phyloP scores from a whole-genome alignment of 2,797 vertebrate species.

The Furcifer pardalis region DNA sequence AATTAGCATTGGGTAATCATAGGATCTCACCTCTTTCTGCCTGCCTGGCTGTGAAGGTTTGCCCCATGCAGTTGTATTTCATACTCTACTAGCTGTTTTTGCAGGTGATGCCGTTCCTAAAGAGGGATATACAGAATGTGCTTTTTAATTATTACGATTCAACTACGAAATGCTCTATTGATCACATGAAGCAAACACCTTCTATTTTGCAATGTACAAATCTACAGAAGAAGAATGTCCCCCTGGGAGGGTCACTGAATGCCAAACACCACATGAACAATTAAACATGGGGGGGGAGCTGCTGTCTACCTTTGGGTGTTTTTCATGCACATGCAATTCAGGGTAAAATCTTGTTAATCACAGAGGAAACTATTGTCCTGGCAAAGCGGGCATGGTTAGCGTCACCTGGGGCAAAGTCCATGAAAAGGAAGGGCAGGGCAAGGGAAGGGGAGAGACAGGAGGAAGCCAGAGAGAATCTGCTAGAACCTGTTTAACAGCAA shows the following conservation, averaged over 20 bases:
- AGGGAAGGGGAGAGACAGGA: conserved; percentile 24
- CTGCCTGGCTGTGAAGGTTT: conserved; percentile 67
- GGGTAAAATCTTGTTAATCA: background rate
- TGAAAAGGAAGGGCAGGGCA: background rate
- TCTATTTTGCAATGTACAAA: too few species aligned
- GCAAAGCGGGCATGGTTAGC: background rate
- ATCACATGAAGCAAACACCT: too few species aligned
- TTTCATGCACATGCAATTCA: background rate
- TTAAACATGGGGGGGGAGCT: too few species aligned
- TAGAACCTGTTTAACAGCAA: background rate
- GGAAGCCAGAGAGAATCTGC: conserved; percentile 6
- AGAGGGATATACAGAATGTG: conserved; percentile 29
- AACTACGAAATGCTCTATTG: background rate
- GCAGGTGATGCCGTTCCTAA: conserved; percentile 90
- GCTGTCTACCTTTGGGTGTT: background rate
- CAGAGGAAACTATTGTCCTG: background rate
- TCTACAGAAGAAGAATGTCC: too few species aligned
- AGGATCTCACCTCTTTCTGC: conserved; percentile 71
- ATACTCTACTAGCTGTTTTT: conserved; percentile 84
- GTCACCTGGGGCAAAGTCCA: conserved; percentile 24
- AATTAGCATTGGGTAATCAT: background rate
- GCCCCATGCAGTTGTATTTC: conserved; percentile 84
- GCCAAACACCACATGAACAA: background rate
- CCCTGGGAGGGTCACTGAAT: background rate
- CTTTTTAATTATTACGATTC: background rate